Base-by-base conservation (phyloP, 2,113 vertebrate species). In the Meles meles region DNA sequence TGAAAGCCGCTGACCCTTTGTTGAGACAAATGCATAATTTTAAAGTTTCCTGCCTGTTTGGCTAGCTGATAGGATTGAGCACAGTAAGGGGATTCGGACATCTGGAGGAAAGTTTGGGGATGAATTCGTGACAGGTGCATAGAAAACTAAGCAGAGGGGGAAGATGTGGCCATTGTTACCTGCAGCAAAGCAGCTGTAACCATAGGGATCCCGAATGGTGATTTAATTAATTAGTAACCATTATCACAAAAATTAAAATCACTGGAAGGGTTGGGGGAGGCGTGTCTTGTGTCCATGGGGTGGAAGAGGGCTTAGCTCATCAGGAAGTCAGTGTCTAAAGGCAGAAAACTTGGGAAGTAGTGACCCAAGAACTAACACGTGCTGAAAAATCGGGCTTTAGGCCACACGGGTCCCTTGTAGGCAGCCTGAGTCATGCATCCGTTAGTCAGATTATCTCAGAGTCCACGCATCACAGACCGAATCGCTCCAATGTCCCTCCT, bases 401-500 rank as follows among this genome's bases (percentile, higher is more conserved):
- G 85, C 29, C 6, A 4, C n/a, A 0, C 0, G 0, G 37, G 49
- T 63, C 21, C 55, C 55, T 71, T 23, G 37, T 6, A 1, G 17
- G 52, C 65, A 1, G 25, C 39, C 65, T 2, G 42, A 29, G 6
- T 1, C 39, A 3, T 21, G 5, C 21, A 31, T 34, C 14, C 1
- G 14, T 65, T 23, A 23, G n/a, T 29, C 15, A 39, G 25, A 37
- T 59, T 14, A 15, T 15, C 3, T 2, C 31, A 21, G 23, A 9
- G 61, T 18, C 77, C 69, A 77, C 21, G 57, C 15, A 0, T 39
- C 69, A 4, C 6, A 6, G n/a, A n/a, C 47, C 1, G 77, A 72
- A 14, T 63, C 37, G 6, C n/a, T 34, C 49, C 34, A 6, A 0
- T 15, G 0, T 55, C n/a, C 87, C 15, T 17, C 67, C 25, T 29